Evolutionary conservation across 2,113 vertebrate genomes (phyloP).

Genomic region (Elephantulus edwardii): DNA sequence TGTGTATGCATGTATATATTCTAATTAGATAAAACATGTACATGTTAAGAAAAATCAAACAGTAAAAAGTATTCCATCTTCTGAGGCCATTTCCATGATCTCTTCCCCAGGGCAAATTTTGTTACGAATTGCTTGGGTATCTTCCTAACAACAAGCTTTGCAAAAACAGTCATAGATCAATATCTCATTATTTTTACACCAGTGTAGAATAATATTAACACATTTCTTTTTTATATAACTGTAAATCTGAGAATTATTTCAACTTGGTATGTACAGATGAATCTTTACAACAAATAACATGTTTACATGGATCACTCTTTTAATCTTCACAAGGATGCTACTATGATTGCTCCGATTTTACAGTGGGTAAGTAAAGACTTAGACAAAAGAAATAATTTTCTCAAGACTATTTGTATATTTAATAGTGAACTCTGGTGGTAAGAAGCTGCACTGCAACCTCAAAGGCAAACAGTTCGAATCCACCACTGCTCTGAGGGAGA

Average conservation of each 20-base stretch:
- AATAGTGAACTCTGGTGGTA: no score
- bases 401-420: no score
- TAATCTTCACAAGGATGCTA: not conserved
- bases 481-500: no score
- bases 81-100: not conserved
- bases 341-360: not conserved
- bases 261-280: not conserved
- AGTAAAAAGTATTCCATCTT: not conserved
- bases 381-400: not conserved
- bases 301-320: not conserved
- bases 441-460: no score
- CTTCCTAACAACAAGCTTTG: not conserved
- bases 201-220: not conserved
- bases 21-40: not conserved
- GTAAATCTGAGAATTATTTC: slow-evolving; percentile 23
- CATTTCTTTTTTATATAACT: not conserved
- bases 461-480: no score
- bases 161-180: not conserved
- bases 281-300: not conserved
- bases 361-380: not conserved
- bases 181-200: not conserved
- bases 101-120: not conserved
- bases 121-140: not conserved
- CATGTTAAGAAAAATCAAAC: not conserved
- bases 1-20: not conserved